Evolutionary conservation across 2,797 vertebrate species (phyloP).

Genomic region (Gila robusta): DNA sequence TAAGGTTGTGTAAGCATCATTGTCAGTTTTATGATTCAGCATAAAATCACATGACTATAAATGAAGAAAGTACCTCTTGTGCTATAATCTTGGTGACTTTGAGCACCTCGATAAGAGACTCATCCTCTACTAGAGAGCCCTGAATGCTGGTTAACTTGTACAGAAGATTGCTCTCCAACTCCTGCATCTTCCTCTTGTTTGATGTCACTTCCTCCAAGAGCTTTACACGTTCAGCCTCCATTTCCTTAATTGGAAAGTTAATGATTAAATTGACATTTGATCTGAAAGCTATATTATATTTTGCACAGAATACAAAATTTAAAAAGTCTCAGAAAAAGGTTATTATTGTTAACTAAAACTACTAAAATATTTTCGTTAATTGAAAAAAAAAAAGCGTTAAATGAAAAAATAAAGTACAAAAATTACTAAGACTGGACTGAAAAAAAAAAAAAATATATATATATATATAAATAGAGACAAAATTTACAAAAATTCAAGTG

Average conservation of each 20-base stretch:
- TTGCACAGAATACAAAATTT: not conserved
- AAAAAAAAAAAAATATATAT: not conserved
- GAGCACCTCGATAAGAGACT: slow-evolving; percentile 85
- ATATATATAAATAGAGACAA: not conserved
- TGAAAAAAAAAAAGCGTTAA: not conserved
- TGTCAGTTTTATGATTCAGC: not conserved
- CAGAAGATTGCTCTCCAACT: slow-evolving; percentile 88
- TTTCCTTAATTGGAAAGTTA: slow-evolving; percentile 73
- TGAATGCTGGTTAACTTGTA: slow-evolving; percentile 83
- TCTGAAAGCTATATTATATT: not conserved
- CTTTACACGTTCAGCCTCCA: slow-evolving; percentile 86
- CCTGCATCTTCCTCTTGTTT: slow-evolving; percentile 88
- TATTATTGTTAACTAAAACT: not conserved
- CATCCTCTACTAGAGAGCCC: slow-evolving; percentile 86
- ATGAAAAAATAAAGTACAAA: too few relatives aligned
- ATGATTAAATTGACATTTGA: not conserved
- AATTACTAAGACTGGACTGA: too few relatives aligned
- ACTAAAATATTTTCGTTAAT: not conserved
- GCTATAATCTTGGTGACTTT: slow-evolving; percentile 83
- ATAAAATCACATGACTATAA: not conserved
- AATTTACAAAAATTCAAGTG: not conserved
- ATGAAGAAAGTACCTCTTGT: slow-evolving; percentile 78
- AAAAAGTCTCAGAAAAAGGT: not conserved
- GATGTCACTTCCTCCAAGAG: slow-evolving; percentile 85
- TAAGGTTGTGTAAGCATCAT: not conserved